Base-by-base conservation (phyloP, 1,140 invertebrate genomes). In the Zaprionus tsacasi region DNA sequence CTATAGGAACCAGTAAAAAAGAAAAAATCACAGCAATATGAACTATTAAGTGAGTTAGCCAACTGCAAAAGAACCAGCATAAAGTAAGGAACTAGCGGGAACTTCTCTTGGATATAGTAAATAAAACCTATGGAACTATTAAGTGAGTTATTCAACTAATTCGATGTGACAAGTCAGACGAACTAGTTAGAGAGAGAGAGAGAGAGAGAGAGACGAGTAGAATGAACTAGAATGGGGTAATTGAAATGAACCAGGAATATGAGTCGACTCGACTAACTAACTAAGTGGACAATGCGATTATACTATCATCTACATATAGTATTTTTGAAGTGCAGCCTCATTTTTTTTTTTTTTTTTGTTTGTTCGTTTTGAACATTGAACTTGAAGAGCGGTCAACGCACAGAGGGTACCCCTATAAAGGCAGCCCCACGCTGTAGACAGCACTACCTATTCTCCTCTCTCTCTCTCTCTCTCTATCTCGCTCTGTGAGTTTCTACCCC, bases 231-330 rank as follows among this genome's bases (percentile, higher is more conserved):
- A 10, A 30, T 3, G 27, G 3, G 4, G 10, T 50, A 50, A 50
- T 50, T 50, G 45, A 50, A 50, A 50, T 50, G 45, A 50, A 50
- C 45, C 45, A 50, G 45, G 45, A 50, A 50, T 50, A 21, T 50
- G 45, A 15, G 45, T 17, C 15, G 45, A 21, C 21, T 21, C 2
- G 21, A 21, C 27, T 30, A 30, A 50, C 45, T 50, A 50, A 50
- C 45, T 50, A 50, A 50, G 45, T 25, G 45, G 17, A 50, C 45
- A 50, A 50, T 50, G 45, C 45, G 45, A 50, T 25, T 50, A 50
- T 25, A 25, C 21, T 21, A 21, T 21, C 21, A 21, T 21, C 1
- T 21, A 21, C 21, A 21, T 21, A 21, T 21, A 21, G 21, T 21
- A 21, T 21, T 50, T 10, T 50, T 25, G 45, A 50, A 50, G 45